Conservation (phyloP, 1,140 invertebrate genomes). For the Protaetia brevitarsis region DNA sequence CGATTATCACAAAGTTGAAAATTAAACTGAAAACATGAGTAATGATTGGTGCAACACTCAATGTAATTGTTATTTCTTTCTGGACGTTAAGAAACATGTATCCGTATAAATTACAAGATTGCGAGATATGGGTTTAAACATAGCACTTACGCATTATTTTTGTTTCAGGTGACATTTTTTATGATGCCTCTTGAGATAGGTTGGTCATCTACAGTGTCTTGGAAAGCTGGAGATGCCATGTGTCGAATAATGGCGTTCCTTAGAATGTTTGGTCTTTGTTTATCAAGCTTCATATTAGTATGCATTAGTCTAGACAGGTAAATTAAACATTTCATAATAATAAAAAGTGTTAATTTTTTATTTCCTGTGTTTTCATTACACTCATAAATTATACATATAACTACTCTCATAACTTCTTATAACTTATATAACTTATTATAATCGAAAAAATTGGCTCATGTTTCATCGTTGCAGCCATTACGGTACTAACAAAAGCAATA, state of each 20-base stretch:
- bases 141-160: background rate
- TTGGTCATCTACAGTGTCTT: constrained; percentile 79
- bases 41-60: too few relatives aligned
- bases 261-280: constrained; percentile 78
- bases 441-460: too few relatives aligned
- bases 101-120: too few relatives aligned
- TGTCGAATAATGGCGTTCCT: constrained; percentile 84
- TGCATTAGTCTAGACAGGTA: constrained; percentile 86
- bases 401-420: too few relatives aligned
- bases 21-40: too few relatives aligned
- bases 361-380: background rate
- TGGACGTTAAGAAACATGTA: too few relatives aligned
- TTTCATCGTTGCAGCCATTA: too few relatives aligned
- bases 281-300: constrained; percentile 82
- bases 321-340: constrained; percentile 28
- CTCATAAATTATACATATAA: background rate
- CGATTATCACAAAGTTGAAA: too few relatives aligned
- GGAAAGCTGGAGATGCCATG: constrained; percentile 75
- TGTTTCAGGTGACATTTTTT: constrained; percentile 74
- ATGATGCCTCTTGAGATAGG: constrained; percentile 90
- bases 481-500: too few relatives aligned
- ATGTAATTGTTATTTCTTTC: too few relatives aligned
- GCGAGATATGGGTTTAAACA: background rate
- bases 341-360: background rate
- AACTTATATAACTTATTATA: too few relatives aligned